Percentiles rank a stretch among this genome's conserved stretches.
Conservation (phyloP, 2,113 vertebrate genomes). For the Alces alces region DNA sequence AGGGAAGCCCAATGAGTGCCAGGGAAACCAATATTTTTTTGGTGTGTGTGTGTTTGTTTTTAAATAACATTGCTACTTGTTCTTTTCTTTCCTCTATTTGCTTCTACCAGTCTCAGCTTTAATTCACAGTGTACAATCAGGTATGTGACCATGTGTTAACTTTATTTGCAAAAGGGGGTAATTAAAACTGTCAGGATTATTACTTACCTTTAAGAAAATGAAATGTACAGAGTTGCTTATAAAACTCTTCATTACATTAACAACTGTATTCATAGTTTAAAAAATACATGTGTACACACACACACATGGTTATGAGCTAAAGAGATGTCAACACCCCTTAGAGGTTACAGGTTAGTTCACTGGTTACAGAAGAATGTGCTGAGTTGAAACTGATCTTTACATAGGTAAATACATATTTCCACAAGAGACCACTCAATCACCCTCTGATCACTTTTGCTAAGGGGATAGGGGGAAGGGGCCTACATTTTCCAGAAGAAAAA, state of each 20-base stretch:
- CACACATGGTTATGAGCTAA: constrained; percentile 39
- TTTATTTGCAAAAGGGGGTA: not conserved
- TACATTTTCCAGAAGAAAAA: constrained; percentile 78
- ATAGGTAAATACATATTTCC: constrained; percentile 77
- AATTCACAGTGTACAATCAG: not conserved
- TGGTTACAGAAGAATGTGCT: constrained; percentile 77
- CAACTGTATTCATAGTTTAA: not conserved
- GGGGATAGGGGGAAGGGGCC: constrained; percentile 53
- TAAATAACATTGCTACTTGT: not conserved
- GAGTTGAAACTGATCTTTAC: constrained; percentile 74
- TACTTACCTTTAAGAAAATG: constrained; percentile 22
- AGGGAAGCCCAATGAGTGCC: constrained; percentile 17
- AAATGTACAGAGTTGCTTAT: constrained; percentile 8
- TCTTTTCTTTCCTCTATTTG: not conserved
- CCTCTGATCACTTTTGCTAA: constrained; percentile 46
- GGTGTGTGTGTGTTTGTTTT: not conserved
- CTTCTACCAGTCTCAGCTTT: not conserved
- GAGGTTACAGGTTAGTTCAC: constrained; percentile 78
- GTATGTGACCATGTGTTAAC: not conserved
- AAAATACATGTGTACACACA: not conserved
- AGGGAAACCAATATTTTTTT: constrained; percentile 32
- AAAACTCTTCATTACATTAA: not conserved
- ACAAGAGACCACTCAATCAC: constrained; percentile 82
- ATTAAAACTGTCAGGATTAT: not conserved
- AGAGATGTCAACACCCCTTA: constrained; percentile 54